These are phyloP conservation scores for Mormyrus proboscirostris DNA, from an alignment of 2,797 vertebrate genomes.

Conservation along the genomic window DNA sequence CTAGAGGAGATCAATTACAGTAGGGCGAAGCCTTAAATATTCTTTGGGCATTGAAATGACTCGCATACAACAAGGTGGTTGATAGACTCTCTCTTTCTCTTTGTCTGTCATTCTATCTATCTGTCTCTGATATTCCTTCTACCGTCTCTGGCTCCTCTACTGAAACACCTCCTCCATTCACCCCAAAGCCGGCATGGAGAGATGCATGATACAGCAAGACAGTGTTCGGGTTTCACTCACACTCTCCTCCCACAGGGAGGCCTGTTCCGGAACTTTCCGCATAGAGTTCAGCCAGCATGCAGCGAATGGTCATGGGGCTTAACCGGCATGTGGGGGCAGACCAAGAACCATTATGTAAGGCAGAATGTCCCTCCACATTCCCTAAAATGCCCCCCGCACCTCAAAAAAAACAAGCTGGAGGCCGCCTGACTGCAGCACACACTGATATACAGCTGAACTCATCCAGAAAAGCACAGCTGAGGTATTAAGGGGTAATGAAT, in stretches of 20 bases:
- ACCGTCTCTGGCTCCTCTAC: background rate
- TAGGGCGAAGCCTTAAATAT: constrained; percentile 16
- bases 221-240: background rate
- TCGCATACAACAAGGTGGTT: background rate
- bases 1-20: constrained; percentile 17
- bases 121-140: background rate
- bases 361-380: background rate
- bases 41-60: background rate
- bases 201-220: background rate
- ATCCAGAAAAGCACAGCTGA: background rate
- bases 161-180: background rate
- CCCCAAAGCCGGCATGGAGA: background rate
- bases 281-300: background rate
- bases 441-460: background rate
- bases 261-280: background rate
- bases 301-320: background rate
- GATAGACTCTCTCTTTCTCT: background rate
- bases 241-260: background rate
- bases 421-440: background rate
- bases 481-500: background rate
- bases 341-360: background rate
- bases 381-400: background rate
- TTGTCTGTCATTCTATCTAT: background rate
- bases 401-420: background rate
- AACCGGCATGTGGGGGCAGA: background rate